phyloP scores from a whole-genome alignment of 2,797 vertebrate species.

The Cirrhinus mrigala region DNA sequence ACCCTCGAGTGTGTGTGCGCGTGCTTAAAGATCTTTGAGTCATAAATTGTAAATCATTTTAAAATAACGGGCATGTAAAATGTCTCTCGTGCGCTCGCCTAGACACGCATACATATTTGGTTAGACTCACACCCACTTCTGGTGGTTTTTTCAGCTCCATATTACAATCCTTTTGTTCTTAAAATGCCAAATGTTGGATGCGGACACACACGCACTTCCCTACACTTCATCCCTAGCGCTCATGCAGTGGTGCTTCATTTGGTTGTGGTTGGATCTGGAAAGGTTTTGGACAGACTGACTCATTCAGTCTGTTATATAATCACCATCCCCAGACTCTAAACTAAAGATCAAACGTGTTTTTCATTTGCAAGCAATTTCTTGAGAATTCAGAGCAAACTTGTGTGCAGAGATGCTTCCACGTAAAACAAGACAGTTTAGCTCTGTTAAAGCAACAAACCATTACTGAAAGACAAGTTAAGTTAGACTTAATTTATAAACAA shows the following conservation, averaged over 20 bases:
- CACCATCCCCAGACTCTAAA: slow-evolving; percentile 35
- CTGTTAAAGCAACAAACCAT: background rate
- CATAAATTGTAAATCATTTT: background rate
- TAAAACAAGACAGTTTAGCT: background rate
- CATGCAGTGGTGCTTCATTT: slow-evolving; percentile 43
- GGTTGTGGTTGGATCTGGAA: slow-evolving; percentile 49
- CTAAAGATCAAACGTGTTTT: slow-evolving; percentile 35
- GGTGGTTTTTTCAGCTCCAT: background rate
- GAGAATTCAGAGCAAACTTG: background rate
- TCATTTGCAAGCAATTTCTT: slow-evolving; percentile 42
- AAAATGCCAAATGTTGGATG: slow-evolving; percentile 5
- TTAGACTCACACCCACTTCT: slow-evolving; percentile 7
- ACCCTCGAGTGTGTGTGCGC: background rate
- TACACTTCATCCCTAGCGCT: background rate
- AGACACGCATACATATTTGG: slow-evolving; percentile 7
- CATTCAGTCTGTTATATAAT: slow-evolving; percentile 56
- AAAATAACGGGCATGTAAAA: slow-evolving; percentile 7
- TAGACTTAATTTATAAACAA: background rate
- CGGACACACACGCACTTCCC: background rate
- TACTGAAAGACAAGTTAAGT: slow-evolving; percentile 9
- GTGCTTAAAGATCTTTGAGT: background rate
- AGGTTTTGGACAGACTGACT: slow-evolving; percentile 55
- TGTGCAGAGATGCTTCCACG: background rate
- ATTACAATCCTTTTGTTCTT: slow-evolving; percentile 12
- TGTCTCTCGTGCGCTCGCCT: background rate